These are phyloP conservation scores for Elgonia sp. DNA, from an alignment of 2,888 invertebrate species.

Conservation along the genomic window DNA sequence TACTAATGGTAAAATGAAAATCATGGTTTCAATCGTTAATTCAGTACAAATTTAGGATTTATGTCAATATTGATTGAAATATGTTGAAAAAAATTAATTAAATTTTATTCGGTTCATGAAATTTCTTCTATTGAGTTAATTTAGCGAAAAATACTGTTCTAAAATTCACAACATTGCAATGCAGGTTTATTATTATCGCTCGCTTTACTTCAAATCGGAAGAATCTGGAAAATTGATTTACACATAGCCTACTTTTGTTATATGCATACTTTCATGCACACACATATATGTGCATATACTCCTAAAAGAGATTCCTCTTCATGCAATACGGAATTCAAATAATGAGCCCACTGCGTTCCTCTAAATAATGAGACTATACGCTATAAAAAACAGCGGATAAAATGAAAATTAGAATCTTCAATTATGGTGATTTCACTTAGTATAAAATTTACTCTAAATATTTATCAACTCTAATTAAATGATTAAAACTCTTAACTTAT, in stretches of 20 bases:
- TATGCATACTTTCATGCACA: constrained; percentile 21
- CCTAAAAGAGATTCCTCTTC: constrained; percentile 62
- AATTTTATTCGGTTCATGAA: too few species aligned
- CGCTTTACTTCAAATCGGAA: constrained; percentile 40
- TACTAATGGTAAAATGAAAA: too few species aligned
- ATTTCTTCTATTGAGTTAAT: too few species aligned
- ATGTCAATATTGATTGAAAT: too few species aligned
- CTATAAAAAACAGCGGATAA: constrained; percentile 42
- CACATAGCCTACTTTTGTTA: constrained; percentile 36
- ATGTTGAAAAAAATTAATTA: too few species aligned
- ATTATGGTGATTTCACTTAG: background rate
- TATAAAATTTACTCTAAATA: background rate
- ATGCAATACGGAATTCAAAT: constrained; percentile 64
- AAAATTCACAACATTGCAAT: background rate
- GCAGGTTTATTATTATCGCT: constrained; percentile 28
- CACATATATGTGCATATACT: constrained; percentile 30
- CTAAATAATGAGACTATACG: constrained; percentile 36
- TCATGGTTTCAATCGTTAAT: too few species aligned
- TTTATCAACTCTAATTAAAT: background rate
- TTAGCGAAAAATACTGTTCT: too few species aligned
- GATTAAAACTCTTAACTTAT: background rate
- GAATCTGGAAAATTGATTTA: constrained; percentile 58
- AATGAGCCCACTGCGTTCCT: constrained; percentile 61
- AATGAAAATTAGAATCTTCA: constrained; percentile 41
- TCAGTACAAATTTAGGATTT: too few species aligned